Conservation (phyloP, 1,140 invertebrate genomes). For the Psix sp. region DNA sequence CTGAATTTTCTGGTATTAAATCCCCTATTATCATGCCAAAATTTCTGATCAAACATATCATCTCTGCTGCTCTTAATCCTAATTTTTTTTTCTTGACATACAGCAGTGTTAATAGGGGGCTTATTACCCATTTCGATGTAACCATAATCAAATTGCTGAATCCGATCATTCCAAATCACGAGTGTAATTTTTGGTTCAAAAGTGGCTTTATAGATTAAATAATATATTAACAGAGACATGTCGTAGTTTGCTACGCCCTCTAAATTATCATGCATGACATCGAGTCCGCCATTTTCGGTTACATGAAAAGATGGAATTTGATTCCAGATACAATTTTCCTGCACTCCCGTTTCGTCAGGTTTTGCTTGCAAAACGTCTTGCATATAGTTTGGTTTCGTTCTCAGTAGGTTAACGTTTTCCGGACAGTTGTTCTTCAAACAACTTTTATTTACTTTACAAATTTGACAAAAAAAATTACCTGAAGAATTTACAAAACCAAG, state of each 20-base stretch:
- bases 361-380: conserved; percentile 19
- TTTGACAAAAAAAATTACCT: conserved; percentile 46
- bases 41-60: conserved; percentile 45
- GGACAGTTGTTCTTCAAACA: conserved; percentile 9
- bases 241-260: conserved; percentile 54
- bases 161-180: conserved; percentile 21
- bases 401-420: conserved; percentile 21
- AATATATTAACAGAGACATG: conserved; percentile 47
- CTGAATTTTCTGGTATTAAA: conserved; percentile 23
- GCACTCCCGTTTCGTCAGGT: conserved; percentile 43
- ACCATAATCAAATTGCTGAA: conserved; percentile 35
- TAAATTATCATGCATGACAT: conserved; percentile 57
- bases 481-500: conserved; percentile 48
- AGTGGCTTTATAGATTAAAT: conserved; percentile 21
- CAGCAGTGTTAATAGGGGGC: conserved; percentile 22
- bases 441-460: conserved; percentile 41
- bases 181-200: conserved; percentile 19
- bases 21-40: conserved; percentile 40
- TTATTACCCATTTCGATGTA: conserved; percentile 34
- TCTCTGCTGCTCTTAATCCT: conserved; percentile 38
- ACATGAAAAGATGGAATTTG: conserved; percentile 47
- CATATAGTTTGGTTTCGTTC: conserved; percentile 33
- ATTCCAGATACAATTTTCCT: conserved; percentile 48
- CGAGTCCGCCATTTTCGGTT: conserved; percentile 34
- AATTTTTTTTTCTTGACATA: conserved; percentile 31